These are phyloP conservation scores for Cossypha dichroa DNA, from an alignment of 2,797 vertebrate species.

Conservation along the genomic window DNA sequence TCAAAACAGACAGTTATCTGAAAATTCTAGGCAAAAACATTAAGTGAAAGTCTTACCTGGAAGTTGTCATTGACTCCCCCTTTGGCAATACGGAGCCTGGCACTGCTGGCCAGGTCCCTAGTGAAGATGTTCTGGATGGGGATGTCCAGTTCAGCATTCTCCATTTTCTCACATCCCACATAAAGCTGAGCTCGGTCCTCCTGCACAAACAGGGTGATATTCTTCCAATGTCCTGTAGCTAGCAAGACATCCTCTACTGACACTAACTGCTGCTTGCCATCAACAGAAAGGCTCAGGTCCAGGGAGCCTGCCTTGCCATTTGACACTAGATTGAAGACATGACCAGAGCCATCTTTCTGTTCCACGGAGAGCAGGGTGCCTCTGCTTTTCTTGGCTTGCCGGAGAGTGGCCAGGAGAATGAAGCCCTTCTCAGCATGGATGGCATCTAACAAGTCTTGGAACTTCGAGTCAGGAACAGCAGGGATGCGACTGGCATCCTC, in stretches of 20 bases:
- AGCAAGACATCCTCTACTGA: conserved; percentile 90
- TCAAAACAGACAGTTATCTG: background rate
- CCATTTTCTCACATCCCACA: conserved; percentile 93
- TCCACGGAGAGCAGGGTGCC: conserved; percentile 90
- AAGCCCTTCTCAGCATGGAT: conserved; percentile 92
- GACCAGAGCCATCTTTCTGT: conserved; percentile 86
- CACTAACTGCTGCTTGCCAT: conserved; percentile 85
- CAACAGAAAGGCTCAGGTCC: conserved; percentile 87
- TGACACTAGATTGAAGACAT: conserved; percentile 91
- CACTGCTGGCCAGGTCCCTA: conserved; percentile 83
- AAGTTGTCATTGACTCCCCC: conserved; percentile 90
- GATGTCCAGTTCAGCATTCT: conserved; percentile 87
- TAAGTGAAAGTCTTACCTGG: conserved; percentile 81
- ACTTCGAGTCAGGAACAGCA: conserved; percentile 85
- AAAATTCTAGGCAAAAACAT: background rate
- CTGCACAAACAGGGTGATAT: conserved; percentile 94
- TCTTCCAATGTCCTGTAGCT: conserved; percentile 93
- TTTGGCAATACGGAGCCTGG: conserved; percentile 89
- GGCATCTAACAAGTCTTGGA: conserved; percentile 94
- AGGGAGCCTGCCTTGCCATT: conserved; percentile 91
- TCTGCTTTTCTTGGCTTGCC: conserved; percentile 88
- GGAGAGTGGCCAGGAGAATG: conserved; percentile 90
- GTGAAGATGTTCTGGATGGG: conserved; percentile 90
- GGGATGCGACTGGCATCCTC: conserved; percentile 92
- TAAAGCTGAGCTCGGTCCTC: conserved; percentile 92